Percentiles rank a stretch among this genome's conserved stretches.
phyloP scores from a whole-genome alignment of 2,797 vertebrate species.

The Mallotus villosus region DNA sequence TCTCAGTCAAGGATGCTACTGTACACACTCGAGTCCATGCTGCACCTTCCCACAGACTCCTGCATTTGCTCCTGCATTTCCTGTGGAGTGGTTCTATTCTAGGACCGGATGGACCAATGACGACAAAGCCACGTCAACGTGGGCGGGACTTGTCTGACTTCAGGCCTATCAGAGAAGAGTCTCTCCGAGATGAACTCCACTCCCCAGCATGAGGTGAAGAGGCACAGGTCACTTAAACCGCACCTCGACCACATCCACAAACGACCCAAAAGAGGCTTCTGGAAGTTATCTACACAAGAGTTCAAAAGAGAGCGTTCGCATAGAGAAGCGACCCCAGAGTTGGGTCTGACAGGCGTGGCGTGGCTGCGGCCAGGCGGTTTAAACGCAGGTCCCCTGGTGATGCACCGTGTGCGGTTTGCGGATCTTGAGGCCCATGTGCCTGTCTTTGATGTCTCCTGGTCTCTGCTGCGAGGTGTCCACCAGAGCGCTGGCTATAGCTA shows the following conservation, averaged over 20 bases:
- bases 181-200: neutral
- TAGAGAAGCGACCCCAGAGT: neutral
- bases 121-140: neutral
- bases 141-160: too few species aligned
- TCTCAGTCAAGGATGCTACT: neutral
- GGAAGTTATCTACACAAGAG: neutral
- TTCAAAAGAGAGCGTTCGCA: neutral
- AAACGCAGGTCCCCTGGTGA: conserved; percentile 92
- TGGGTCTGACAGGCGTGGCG: neutral
- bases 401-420: conserved; percentile 85
- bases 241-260: neutral
- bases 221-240: neutral
- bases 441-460: conserved; percentile 84
- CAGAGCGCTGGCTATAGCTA: conserved; percentile 89
- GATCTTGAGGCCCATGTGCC: conserved; percentile 84
- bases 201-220: neutral
- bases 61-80: too few species aligned
- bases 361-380: conserved; percentile 60
- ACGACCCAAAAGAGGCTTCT: neutral
- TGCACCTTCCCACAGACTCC: neutral
- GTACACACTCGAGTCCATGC: neutral
- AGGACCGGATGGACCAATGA: neutral
- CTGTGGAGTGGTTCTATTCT: too few species aligned
- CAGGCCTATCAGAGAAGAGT: too few species aligned
- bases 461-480: conserved; percentile 91